Base-by-base conservation (phyloP, 2,113 vertebrate genomes). In the Centrocercus urophasianus region DNA sequence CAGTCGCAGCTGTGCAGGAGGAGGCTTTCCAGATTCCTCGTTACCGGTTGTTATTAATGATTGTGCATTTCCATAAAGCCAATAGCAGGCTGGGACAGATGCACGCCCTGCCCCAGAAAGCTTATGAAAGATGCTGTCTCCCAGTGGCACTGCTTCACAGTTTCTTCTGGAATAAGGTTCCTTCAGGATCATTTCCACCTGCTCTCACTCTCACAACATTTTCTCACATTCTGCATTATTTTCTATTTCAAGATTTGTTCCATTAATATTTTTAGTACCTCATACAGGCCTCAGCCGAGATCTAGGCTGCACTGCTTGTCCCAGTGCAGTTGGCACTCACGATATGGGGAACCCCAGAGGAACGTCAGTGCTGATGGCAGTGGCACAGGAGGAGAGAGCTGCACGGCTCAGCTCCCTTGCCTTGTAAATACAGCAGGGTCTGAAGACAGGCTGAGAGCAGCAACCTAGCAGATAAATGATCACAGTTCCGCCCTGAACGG, bases 161-260 rank as follows among this genome's bases (percentile, higher is more conserved):
- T 28, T 84, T 61, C 66, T 73, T 70, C 65, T 30, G 40, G 59
- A 74, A 80, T 59, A 56, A 86, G 57, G 9, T 54, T 81, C 43
- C 59, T 86, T 83, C 83, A 84, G 80, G 52, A 83, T 88, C 0
- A 0, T 81, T 90, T 65, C 61, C 34, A 80, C 34, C 28, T 56
- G 50, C 4, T 78, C 32, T 77, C 47, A 20, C 69, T 86, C 88
- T 88, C n/a, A 15, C 40, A 67, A 30, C 4, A 6, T 84, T 90
- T 88, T 82, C 59, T 79, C 30, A 61, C 43, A 9, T 65, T 87
- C 70, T 89, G 43, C 22, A 17, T 89, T 59, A 25, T 87, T 79
- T 92, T 76, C 70, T 59, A 17, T 65, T 90, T 40, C 81, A 54
- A 40, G 32, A 47, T 72, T 92, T 69, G 50, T n/a, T 83, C 73